Evolutionary conservation across 1,140 invertebrate genomes (phyloP), one percentile per base, ranked within the genome.

Genomic region (Pristionchus pacificus): DNA sequence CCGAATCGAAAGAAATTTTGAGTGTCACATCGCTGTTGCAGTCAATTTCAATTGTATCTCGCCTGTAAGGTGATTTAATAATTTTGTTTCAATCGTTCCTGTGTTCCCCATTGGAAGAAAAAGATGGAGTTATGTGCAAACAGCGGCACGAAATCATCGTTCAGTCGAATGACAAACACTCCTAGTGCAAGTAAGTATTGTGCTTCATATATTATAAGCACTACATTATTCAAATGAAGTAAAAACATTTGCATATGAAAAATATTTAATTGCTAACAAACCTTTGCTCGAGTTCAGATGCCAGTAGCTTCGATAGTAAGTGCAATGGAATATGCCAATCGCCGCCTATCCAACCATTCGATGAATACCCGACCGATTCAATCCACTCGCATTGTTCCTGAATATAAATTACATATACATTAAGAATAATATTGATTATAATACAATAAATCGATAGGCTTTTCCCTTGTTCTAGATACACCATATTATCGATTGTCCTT

Each of bases 301-400:
- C n/a, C 55, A 66, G 30, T 49, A 66, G 65, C 49, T 66, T 66
- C 30, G 65, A 49, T 2, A 66, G 65, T 14, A 66, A 29, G 28
- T 66, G 31, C 65, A 66, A n/a, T 55, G 65, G 65, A n/a, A 38
- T 14, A 13, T 49, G 33, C 65, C 65, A 66, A 57, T 66, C 65
- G 31, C 62, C 62, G 27, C 62, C 62, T 2, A 66, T 38, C 65
- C 65, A 66, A 3, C 25, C 29, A 66, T 24, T 49, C 3, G 30
- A 30, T 24, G 24, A 38, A 38, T 66, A 66, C n/a, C 65, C 65
- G 32, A 49, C 14, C 2, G 10, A 6, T 55, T 66, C 65, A 31
- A 66, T 14, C 65, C 65, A 66, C 49, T 66, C 65, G 32, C 31
- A n/a, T 14, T 6, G 65, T 25, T 66, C 38, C 38, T 49, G 38